Evolutionary conservation across 2,888 invertebrate genomes (phyloP).

Genomic region (Fragum whitleyi): DNA sequence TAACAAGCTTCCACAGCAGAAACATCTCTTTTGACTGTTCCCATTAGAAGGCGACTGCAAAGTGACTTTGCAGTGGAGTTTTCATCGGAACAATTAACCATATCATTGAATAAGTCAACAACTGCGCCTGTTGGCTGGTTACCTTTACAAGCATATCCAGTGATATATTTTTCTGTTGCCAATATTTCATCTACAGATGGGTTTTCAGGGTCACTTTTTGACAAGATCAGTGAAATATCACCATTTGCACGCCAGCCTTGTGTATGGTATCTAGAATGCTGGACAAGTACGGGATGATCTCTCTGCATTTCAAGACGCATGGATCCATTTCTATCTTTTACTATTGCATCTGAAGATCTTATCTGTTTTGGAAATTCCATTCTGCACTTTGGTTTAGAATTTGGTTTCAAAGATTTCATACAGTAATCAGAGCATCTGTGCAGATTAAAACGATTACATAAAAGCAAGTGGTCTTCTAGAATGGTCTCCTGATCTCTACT

Average conservation of each 20-base stretch:
- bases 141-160: too few species aligned
- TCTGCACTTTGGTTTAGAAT: not conserved
- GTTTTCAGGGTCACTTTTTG: slow-evolving; percentile 16
- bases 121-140: not conserved
- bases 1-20: not conserved
- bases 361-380: slow-evolving; percentile 11
- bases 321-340: slow-evolving; percentile 19
- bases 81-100: not conserved
- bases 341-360: not conserved
- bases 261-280: slow-evolving; percentile 31
- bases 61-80: not conserved
- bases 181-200: slow-evolving; percentile 13
- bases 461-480: slow-evolving; percentile 26
- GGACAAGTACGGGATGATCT: slow-evolving; percentile 22
- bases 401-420: not conserved
- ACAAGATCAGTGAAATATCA: not conserved
- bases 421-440: slow-evolving; percentile 35
- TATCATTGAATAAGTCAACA: slow-evolving; percentile 5
- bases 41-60: not conserved
- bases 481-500: slow-evolving; percentile 21
- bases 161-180: slow-evolving; percentile 2
- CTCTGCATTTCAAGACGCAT: slow-evolving; percentile 10
- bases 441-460: slow-evolving; percentile 29
- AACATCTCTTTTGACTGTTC: too few species aligned
- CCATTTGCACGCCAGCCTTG: slow-evolving; percentile 39